Evolutionary conservation across 2,888 invertebrate genomes (phyloP), one percentile per base, ranked within the genome.

Genomic region (Yponomeuta cagnagella): DNA sequence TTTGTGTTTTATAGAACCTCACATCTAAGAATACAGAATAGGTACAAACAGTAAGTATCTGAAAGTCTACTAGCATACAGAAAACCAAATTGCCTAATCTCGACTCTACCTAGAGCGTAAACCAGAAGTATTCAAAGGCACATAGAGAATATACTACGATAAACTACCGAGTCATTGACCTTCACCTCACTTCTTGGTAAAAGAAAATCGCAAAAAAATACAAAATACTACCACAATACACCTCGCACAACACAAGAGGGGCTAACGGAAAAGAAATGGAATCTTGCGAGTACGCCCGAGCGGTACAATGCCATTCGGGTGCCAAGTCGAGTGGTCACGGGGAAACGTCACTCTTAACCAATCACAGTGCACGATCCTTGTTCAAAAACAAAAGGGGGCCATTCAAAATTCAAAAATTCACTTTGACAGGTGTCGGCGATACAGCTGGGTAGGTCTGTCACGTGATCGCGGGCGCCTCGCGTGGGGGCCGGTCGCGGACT

Each of bases 401-500:
- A 37, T 64, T 80, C 77, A 74, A 74, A 76, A 76, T 78, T 78
- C 75, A 75, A 76, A 76, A 77, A 77, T 77, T 74, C 87, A 87
- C 83, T 83, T 58, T 88, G 87, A 84, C 79, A 80, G 77, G 74
- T 78, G 73, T 64, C 69, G 68, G 71, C 73, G 77, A 79, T 81
- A 80, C 80, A 79, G 10, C 23, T 33, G 31, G 72, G 75, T 73
- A 74, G 75, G 77, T 73, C 12, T 66, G 72, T 68, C 72, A 67
- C 72, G 74, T 73, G 77, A 58, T 58, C 74, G 79, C 89, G 83
- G 76, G 81, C 82, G 82, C 75, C 83, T 74, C 79, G 79, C 82
- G 86, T 87, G 88, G 85, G 83, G 88, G 82, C 84, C 87, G 83
- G 81, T 77, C 82, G 86, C 79, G 81, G 78, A 92, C 91, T 92